Evolutionary conservation across 2,888 invertebrate genomes (phyloP).

Genomic region (Corythucha ciliata): DNA sequence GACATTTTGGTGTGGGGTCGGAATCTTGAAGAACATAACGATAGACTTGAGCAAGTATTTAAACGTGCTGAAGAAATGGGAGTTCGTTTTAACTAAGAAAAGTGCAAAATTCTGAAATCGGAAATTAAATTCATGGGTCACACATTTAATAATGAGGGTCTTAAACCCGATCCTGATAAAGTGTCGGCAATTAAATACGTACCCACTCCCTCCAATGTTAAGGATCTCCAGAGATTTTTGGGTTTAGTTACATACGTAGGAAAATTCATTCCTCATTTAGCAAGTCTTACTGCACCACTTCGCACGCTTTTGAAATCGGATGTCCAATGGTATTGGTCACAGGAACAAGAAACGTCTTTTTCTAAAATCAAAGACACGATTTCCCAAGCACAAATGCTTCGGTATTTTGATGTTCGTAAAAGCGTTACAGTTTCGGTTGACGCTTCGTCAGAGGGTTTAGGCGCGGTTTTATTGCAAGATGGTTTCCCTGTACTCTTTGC

Average conservation of each 20-base stretch:
- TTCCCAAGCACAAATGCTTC: slow-evolving; percentile 32
- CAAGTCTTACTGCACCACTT: slow-evolving; percentile 26
- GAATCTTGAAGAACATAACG: slow-evolving; percentile 11
- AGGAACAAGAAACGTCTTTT: slow-evolving; percentile 18
- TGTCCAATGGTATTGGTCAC: slow-evolving; percentile 24
- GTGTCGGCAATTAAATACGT: slow-evolving; percentile 28
- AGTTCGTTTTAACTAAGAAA: slow-evolving; percentile 36
- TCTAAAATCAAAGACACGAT: slow-evolving; percentile 25
- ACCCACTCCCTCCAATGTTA: slow-evolving; percentile 27
- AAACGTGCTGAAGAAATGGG: not conserved
- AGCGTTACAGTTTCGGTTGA: slow-evolving; percentile 36
- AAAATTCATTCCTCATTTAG: slow-evolving; percentile 30
- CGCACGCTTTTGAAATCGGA: slow-evolving; percentile 31
- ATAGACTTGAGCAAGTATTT: slow-evolving; percentile 19
- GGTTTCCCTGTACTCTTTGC: slow-evolving; percentile 38
- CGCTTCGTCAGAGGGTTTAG: slow-evolving; percentile 33
- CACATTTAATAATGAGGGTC: slow-evolving; percentile 30
- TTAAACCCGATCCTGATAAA: slow-evolving; percentile 23
- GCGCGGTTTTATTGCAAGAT: slow-evolving; percentile 38
- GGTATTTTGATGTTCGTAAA: slow-evolving; percentile 33
- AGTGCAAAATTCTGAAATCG: slow-evolving; percentile 32
- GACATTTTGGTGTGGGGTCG: slow-evolving; percentile 25
- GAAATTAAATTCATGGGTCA: slow-evolving; percentile 36
- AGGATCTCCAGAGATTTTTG: slow-evolving; percentile 30
- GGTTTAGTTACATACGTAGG: slow-evolving; percentile 24